Base-by-base conservation (phyloP, 2,113 vertebrate species). In the Petaurus breviceps region DNA sequence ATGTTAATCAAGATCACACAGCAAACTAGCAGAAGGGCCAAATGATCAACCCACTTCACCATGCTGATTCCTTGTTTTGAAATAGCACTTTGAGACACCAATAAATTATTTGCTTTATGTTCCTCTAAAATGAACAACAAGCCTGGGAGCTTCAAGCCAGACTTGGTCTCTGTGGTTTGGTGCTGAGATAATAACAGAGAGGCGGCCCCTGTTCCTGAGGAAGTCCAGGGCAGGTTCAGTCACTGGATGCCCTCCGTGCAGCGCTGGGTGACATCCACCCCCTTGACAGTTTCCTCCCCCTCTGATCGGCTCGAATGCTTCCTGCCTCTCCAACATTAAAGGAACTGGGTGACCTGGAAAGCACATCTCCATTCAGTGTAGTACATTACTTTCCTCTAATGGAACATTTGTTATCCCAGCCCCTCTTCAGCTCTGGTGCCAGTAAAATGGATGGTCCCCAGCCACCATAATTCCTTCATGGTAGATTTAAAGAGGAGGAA, bases 311-410 rank as follows among this genome's bases (percentile, higher is more conserved):
- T 96, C 1, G 5, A 93, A 57, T 55, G 95, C 97, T 97, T 98
- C 97, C 96, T 97, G 84, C 94, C 94, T 97, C 95, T 98, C 97
- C 97, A 97, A 95, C 96, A 94, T 89, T 84, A 95, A 68, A 96
- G 97, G 94, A 92, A 46, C 94, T 52, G 92, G 95, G 92, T 94
- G 97, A 97, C 98, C 94, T 92, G 97, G 98, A 84, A 97, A 97
- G 95, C 94, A 61, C 47, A 90, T 97, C 96, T 97, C 97, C 92
- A 46, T 19, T 96, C 97, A 98, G 52, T 22, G 0, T 52, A 96
- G 93, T 96, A 94, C 89, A 97, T 97, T 90, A 93, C 89, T 92
- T 98, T 97, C 47, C 91, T 97, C 97, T 93, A 98, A 96, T 92
- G 95, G 98, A 97, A 98, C 49, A 97, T 91, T 98, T 96, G 94